Conservation (phyloP, 2,113 vertebrate genomes). For the Macrotus californicus region DNA sequence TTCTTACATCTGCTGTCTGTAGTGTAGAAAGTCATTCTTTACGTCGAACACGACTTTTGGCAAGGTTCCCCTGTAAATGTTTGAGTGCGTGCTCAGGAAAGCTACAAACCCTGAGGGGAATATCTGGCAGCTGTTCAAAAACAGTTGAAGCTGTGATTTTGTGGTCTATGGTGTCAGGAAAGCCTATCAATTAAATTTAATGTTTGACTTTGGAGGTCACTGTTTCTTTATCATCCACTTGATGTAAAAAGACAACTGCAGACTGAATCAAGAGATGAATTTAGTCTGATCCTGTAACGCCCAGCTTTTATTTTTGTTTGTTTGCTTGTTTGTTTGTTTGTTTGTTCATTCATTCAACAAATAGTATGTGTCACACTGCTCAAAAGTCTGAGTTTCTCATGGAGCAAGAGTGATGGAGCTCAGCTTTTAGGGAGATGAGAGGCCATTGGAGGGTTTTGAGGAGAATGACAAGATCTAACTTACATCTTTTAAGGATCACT, state of each 20-base stretch:
- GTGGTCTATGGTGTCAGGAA: slow-evolving; percentile 52
- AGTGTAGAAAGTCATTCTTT: slow-evolving; percentile 28
- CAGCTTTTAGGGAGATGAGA: background rate
- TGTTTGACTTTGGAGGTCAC: background rate
- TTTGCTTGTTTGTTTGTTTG: background rate
- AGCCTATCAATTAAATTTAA: slow-evolving; percentile 35
- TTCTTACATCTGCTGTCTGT: slow-evolving; percentile 25
- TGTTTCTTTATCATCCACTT: background rate
- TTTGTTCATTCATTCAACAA: slow-evolving; percentile 12
- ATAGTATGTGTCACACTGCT: background rate
- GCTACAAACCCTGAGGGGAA: slow-evolving; percentile 30
- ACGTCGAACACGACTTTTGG: slow-evolving; percentile 24
- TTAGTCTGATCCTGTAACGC: background rate
- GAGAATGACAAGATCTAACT: background rate
- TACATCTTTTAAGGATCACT: background rate
- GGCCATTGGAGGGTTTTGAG: background rate
- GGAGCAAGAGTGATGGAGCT: background rate
- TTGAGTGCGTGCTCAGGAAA: slow-evolving; percentile 49
- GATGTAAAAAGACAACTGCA: background rate
- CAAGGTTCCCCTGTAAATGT: slow-evolving; percentile 56
- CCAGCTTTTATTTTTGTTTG: background rate
- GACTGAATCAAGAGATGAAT: background rate
- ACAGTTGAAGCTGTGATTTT: slow-evolving; percentile 51
- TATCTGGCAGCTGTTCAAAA: slow-evolving; percentile 61
- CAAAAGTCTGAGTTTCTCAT: background rate